Evolutionary conservation across 2,888 invertebrate species (phyloP).

Genomic region (Chrysolina americana): DNA sequence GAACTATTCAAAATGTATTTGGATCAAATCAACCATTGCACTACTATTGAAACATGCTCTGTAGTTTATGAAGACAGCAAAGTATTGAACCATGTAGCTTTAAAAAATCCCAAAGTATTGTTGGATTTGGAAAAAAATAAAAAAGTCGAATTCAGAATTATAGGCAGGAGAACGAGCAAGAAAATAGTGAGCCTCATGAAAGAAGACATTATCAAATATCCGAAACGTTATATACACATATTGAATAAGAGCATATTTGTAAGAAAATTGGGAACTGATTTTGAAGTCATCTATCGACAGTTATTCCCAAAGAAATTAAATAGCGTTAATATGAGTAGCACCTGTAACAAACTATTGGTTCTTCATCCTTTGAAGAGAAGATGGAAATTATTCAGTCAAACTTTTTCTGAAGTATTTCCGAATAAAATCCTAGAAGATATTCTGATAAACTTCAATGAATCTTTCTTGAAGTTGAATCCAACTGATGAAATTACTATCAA

Average conservation of each 20-base stretch:
- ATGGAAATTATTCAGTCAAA: background rate
- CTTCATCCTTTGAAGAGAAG: background rate
- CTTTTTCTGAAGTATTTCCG: background rate
- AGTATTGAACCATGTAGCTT: constrained; percentile 42
- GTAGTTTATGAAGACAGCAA: constrained; percentile 37
- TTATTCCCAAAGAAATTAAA: constrained; percentile 42
- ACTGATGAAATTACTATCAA: background rate
- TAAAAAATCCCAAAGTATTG: constrained; percentile 44
- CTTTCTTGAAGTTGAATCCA: background rate
- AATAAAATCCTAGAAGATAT: background rate
- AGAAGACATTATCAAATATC: constrained; percentile 42
- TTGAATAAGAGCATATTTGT: constrained; percentile 40
- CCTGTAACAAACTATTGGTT: background rate
- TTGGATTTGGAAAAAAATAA: constrained; percentile 38
- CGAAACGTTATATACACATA: constrained; percentile 29
- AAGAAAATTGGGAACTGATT: constrained; percentile 42
- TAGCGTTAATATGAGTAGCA: constrained; percentile 24
- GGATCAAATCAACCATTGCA: constrained; percentile 40
- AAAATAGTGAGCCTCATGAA: constrained; percentile 36
- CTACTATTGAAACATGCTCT: background rate
- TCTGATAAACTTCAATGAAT: background rate
- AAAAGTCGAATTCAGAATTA: background rate
- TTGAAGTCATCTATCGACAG: constrained; percentile 38
- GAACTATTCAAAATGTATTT: constrained; percentile 48
- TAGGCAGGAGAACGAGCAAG: constrained; percentile 48